These are phyloP conservation scores for Parazoanthus swiftii DNA, from an alignment of 92 coral and sea anemone genomes.

Conservation along the genomic window DNA sequence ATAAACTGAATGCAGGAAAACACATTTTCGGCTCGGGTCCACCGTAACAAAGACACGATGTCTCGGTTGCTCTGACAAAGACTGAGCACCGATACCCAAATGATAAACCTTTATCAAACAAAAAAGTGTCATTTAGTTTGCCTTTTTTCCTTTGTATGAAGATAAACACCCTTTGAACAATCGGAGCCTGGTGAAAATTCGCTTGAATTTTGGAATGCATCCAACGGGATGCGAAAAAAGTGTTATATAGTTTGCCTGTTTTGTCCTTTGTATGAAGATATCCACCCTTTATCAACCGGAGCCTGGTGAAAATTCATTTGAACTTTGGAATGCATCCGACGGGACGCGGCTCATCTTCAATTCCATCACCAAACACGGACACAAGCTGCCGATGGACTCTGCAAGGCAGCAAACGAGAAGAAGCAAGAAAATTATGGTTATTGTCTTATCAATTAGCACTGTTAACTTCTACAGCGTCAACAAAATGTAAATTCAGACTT, in stretches of 20 bases:
- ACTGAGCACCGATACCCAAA: not conserved
- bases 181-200: not conserved
- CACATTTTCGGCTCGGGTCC: too few species aligned
- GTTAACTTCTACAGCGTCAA: too few species aligned
- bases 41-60: not conserved
- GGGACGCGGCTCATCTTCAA: not conserved
- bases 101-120: too few species aligned
- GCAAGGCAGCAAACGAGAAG: not conserved
- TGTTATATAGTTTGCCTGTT: too few species aligned
- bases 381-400: slow-evolving; percentile 42
- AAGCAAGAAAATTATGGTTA: not conserved
- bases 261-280: too few species aligned
- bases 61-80: not conserved
- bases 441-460: too few species aligned
- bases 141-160: too few species aligned
- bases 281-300: not conserved
- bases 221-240: not conserved
- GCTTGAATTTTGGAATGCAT: slow-evolving; percentile 25
- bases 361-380: slow-evolving; percentile 40
- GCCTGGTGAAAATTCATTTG: not conserved
- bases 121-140: too few species aligned
- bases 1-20: not conserved
- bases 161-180: not conserved
- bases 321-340: slow-evolving; percentile 27
- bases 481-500: too few species aligned